Percentiles rank a stretch among this genome's conserved stretches.
These are phyloP conservation scores for Dasypus novemcinctus DNA, from an alignment of 2,113 vertebrate species.

Conservation along the genomic window DNA sequence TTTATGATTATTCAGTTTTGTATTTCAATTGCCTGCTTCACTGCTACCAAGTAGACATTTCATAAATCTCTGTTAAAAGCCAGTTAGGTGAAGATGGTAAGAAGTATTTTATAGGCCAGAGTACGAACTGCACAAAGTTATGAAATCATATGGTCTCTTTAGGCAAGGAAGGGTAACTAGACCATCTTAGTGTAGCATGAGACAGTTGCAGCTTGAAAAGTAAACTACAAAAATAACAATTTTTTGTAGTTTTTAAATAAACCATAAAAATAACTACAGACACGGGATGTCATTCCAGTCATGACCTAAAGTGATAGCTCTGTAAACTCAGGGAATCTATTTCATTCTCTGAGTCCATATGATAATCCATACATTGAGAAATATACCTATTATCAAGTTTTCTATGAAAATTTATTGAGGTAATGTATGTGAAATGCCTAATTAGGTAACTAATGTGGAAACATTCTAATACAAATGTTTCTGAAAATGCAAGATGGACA, in stretches of 20 bases:
- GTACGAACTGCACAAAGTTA: neutral
- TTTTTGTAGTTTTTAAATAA: no score
- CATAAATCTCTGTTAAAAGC: neutral
- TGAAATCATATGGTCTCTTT: neutral
- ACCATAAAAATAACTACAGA: no score
- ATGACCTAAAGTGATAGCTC: neutral
- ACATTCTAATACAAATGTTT: neutral
- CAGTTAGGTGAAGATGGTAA: neutral
- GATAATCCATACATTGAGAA: neutral
- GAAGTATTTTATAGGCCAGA: neutral
- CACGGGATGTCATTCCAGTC: neutral
- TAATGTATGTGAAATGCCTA: neutral
- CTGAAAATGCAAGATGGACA: neutral
- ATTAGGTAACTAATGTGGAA: neutral
- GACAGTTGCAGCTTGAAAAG: neutral
- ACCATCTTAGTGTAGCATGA: neutral
- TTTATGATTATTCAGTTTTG: neutral
- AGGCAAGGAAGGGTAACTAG: neutral
- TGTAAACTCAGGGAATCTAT: neutral
- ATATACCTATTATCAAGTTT: neutral
- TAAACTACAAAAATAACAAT: no score
- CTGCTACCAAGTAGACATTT: neutral
- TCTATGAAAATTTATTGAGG: conserved; percentile 14
- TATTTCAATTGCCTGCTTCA: neutral
- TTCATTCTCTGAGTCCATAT: neutral